Evolutionary conservation across 2,797 vertebrate genomes (phyloP).

Genomic region (Dryobates pubescens): DNA sequence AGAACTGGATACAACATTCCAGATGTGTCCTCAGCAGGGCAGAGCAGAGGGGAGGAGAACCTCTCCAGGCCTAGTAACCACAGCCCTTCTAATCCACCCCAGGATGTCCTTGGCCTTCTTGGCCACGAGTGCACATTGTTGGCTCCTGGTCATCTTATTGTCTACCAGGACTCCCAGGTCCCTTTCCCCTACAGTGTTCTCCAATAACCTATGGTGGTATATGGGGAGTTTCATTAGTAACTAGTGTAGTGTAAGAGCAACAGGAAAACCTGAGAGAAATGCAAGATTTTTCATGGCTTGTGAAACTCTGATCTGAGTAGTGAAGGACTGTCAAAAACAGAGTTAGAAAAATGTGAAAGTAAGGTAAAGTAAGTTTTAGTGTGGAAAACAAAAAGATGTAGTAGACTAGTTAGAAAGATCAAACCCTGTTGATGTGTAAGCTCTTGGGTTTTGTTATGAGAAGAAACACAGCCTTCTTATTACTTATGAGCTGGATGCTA

Average conservation of each 20-base stretch:
- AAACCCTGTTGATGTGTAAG: neutral
- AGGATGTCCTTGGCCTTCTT: too few species aligned
- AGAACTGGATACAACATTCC: too few species aligned
- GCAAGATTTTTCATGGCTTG: neutral
- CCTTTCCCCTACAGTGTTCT: too few species aligned
- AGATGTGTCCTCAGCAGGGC: too few species aligned
- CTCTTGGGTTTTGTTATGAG: neutral
- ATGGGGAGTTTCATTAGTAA: too few species aligned
- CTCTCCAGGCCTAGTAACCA: too few species aligned
- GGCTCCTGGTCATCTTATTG: too few species aligned
- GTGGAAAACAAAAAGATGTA: neutral
- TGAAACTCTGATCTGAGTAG: neutral
- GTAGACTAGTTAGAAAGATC: neutral
- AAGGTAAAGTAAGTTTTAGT: neutral
- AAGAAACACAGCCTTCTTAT: neutral
- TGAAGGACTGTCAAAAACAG: neutral
- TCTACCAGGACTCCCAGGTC: too few species aligned
- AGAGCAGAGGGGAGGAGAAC: too few species aligned
- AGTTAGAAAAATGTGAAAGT: neutral
- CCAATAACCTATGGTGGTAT: too few species aligned
- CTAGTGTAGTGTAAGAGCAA: neutral
- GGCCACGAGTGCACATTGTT: too few species aligned
- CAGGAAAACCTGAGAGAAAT: neutral
- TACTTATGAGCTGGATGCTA: neutral
- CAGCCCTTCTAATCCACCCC: too few species aligned